These are phyloP conservation scores for Oryzias curvinotus DNA, from an alignment of 2,113 vertebrate genomes.

Conservation along the genomic window DNA sequence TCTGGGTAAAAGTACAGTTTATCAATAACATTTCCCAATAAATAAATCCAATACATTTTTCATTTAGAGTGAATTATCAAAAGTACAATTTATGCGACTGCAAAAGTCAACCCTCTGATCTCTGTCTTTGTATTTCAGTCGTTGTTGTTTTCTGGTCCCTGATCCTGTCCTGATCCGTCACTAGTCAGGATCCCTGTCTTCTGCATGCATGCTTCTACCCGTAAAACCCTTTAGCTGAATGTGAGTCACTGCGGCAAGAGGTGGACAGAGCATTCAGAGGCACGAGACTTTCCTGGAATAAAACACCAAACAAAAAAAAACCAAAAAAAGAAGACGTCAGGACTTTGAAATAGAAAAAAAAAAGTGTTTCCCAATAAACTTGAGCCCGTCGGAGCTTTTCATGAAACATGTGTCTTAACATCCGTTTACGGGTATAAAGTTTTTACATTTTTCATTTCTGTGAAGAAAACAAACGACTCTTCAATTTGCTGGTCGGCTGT, in stretches of 20 bases:
- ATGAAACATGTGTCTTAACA: neutral
- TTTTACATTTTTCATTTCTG: neutral
- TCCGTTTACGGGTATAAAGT: too few species aligned
- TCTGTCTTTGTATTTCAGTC: neutral
- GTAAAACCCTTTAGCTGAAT: slow-evolving; percentile 32
- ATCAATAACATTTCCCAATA: too few species aligned
- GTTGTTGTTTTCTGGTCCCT: neutral
- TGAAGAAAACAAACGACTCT: neutral
- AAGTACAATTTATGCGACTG: too few species aligned
- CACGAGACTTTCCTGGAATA: neutral
- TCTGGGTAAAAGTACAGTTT: too few species aligned
- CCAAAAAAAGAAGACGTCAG: neutral
- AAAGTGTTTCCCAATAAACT: neutral
- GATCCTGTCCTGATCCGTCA: neutral
- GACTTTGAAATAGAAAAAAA: neutral
- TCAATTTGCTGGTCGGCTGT: neutral
- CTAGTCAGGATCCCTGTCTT: neutral
- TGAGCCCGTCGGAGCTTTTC: neutral
- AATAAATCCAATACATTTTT: too few species aligned
- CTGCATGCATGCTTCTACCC: slow-evolving; percentile 17
- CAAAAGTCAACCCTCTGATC: too few species aligned
- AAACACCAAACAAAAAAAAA: slow-evolving; percentile 1
- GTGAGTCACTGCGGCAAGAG: slow-evolving; percentile 33
- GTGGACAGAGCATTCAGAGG: slow-evolving; percentile 16
- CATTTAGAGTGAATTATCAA: too few species aligned